phyloP scores from a whole-genome alignment of 1,140 invertebrate species.

The Alviniconcha marisindica region DNA sequence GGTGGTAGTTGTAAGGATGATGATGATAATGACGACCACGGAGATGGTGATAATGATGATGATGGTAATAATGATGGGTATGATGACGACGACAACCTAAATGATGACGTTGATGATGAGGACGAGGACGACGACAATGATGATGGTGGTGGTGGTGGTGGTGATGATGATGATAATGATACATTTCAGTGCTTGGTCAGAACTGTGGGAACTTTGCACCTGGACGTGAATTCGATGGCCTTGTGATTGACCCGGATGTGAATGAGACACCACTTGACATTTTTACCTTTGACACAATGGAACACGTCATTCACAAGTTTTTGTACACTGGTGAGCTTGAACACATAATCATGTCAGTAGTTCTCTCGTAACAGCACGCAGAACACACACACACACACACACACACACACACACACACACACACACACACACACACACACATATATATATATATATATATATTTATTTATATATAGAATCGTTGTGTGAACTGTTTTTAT shows the following conservation, averaged over 20 bases:
- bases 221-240: conserved; percentile 91
- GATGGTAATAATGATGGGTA: too few species aligned
- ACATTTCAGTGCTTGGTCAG: conserved; percentile 83
- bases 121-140: too few species aligned
- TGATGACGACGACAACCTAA: too few species aligned
- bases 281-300: conserved; percentile 72
- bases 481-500: background rate
- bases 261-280: conserved; percentile 75
- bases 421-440: background rate
- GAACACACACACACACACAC: background rate
- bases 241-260: conserved; percentile 79
- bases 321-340: conserved; percentile 79
- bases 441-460: background rate
- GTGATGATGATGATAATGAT: too few species aligned
- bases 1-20: too few species aligned
- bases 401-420: background rate
- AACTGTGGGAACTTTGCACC: conserved; percentile 87
- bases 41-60: too few species aligned
- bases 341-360: background rate
- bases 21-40: too few species aligned
- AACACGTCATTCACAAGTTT: conserved; percentile 87
- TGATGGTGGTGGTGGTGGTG: too few species aligned
- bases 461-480: background rate
- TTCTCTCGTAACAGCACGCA: background rate
- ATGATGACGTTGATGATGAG: too few species aligned